phyloP scores from a whole-genome alignment of 2,797 vertebrate genomes.

The Euthynnus affinis region DNA sequence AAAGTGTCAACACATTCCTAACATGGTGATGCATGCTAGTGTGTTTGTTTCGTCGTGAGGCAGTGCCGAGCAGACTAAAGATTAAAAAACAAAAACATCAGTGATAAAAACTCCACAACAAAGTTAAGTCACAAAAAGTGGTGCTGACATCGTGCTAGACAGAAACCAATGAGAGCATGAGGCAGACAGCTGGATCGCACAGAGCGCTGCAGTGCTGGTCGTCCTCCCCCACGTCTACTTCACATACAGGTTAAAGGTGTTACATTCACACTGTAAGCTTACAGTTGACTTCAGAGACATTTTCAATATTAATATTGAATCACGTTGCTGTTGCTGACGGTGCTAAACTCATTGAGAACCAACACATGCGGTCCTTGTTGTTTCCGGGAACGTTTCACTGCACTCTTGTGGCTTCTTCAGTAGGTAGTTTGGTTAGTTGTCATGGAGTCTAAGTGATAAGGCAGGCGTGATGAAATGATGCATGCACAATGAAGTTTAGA shows the following conservation, averaged over 20 bases:
- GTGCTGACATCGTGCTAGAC: neutral
- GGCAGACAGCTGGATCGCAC: neutral
- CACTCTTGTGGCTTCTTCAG: no score
- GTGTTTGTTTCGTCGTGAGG: neutral
- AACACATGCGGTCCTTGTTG: no score
- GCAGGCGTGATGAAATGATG: no score
- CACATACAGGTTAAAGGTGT: neutral
- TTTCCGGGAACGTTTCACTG: no score
- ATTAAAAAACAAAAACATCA: neutral
- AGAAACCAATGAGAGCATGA: neutral
- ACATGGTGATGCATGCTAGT: neutral
- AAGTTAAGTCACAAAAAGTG: no score
- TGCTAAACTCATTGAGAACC: no score
- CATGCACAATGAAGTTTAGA: no score
- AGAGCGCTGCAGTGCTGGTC: neutral
- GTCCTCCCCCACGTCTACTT: neutral
- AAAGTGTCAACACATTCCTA: slow-evolving; percentile 15
- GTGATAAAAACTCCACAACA: neutral
- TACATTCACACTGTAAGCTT: neutral
- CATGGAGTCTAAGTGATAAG: no score
- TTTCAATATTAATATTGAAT: neutral
- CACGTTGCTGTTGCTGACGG: no score
- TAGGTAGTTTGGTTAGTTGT: no score
- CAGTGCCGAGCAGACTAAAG: neutral
- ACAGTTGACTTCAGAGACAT: neutral